A percentile compares a stretch with the other conserved stretches of the same genome.
These are phyloP conservation scores for Forbesichthys agassizii DNA, from an alignment of 2,113 vertebrate genomes.

Conservation along the genomic window DNA sequence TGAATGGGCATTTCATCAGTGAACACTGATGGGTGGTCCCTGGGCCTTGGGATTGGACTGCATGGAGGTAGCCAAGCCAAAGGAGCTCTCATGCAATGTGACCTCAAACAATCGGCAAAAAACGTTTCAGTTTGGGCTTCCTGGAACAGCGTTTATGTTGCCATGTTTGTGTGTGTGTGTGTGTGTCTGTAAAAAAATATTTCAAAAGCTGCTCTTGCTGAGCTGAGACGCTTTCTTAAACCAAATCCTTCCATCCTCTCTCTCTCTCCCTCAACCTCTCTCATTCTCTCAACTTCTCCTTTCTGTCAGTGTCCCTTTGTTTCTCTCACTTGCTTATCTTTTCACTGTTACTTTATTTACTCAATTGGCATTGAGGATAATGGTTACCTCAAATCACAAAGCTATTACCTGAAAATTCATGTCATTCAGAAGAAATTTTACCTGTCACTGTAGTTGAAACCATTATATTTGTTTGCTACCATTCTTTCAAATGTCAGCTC, in stretches of 20 bases:
- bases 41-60: slow-evolving; percentile 53
- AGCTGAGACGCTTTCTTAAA: slow-evolving; percentile 51
- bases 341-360: background rate
- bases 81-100: slow-evolving; percentile 73
- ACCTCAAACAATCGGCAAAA: slow-evolving; percentile 65
- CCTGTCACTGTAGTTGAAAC: slow-evolving; percentile 8
- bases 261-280: slow-evolving; percentile 27
- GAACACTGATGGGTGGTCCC: slow-evolving; percentile 72
- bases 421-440: slow-evolving; percentile 44
- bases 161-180: slow-evolving; percentile 44
- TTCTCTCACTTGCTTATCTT: background rate
- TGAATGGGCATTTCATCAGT: slow-evolving; percentile 72
- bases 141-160: slow-evolving; percentile 62
- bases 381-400: slow-evolving; percentile 51
- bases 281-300: slow-evolving; percentile 33
- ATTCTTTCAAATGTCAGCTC: slow-evolving; percentile 21
- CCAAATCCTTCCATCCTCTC: slow-evolving; percentile 47
- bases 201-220: slow-evolving; percentile 52
- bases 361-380: slow-evolving; percentile 37
- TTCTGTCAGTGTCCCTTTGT: slow-evolving; percentile 31
- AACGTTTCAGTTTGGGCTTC: slow-evolving; percentile 62
- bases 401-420: slow-evolving; percentile 43
- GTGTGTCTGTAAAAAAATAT: slow-evolving; percentile 49
- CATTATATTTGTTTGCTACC: slow-evolving; percentile 23
- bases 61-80: slow-evolving; percentile 57